Base-by-base conservation (phyloP, 2,797 vertebrate genomes). In the Morelia viridis region DNA sequence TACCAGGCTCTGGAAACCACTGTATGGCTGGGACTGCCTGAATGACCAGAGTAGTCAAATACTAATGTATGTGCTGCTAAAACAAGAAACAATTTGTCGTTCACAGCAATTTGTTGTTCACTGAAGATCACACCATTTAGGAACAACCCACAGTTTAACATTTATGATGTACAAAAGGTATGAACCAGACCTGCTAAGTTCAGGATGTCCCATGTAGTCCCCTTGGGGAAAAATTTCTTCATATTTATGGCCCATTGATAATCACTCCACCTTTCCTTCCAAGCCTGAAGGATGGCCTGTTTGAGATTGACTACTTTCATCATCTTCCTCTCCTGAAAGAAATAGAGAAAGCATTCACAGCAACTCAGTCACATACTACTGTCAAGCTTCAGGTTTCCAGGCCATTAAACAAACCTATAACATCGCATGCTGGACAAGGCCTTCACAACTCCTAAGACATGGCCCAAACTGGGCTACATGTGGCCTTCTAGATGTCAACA, bases 241-340 rank as follows among this genome's bases (percentile, higher is more conserved):
- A 99, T 99, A 94, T 99, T 99, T 90, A 99, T 98, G n/a, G 99
- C 99, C 99, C 99, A 99, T 13, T 99, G 99, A 83, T 99, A 99
- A 95, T 99, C 99, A 93, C 98, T 99, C 99, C 99, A 99, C 1
- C 99, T 98, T 94, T 99, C 99, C 94, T 99, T 99, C 99, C 99
- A 99, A n/a, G 99, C 99, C 97, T 99, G 99, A 76, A 99, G 97
- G 92, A 99, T 99, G 93, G 99, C 99, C 97, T 99, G 99, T 94
- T 99, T 99, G 95, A 99, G 96, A 96, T 99, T 99, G 87, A 99
- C 98, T 95, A 99, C 98, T 97, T 99, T 99, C 99, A 99, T 99
- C 93, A 92, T 92, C 8, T 95, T 97, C 89, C 46, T 90, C 15
- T 90, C 61, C 95, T 94, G 94, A 28, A 57, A 84, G 28, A 12